phyloP scores from a whole-genome alignment of 1,140 invertebrate species.

The Oryctes rhinoceros region DNA sequence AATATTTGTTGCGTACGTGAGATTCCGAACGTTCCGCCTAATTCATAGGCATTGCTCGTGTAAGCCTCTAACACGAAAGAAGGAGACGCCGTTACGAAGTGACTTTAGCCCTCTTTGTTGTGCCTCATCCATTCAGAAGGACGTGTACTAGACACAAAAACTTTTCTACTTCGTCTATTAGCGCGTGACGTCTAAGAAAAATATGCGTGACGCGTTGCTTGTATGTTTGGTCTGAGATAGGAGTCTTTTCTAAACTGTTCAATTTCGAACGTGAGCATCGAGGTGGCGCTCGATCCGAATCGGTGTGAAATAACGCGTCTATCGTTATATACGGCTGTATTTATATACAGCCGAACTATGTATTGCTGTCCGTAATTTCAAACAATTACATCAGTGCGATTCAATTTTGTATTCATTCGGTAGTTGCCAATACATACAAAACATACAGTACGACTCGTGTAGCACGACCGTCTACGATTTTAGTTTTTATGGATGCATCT shows the following conservation, averaged over 20 bases:
- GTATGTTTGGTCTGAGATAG: conserved; percentile 21
- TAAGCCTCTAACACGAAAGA: neutral
- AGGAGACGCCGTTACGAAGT: neutral
- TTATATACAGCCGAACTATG: neutral
- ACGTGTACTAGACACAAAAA: neutral
- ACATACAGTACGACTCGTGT: neutral
- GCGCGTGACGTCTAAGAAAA: conserved; percentile 15
- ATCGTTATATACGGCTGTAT: no score
- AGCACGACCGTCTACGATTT: no score
- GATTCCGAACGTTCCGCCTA: conserved; percentile 29
- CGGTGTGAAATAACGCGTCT: conserved; percentile 3
- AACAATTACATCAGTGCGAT: conserved; percentile 30
- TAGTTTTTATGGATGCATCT: no score
- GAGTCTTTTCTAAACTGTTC: neutral
- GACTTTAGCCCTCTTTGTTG: neutral
- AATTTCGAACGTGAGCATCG: neutral
- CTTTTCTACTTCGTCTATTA: neutral
- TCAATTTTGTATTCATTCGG: conserved; percentile 9
- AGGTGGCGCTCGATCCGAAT: neutral
- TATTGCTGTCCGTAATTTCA: neutral
- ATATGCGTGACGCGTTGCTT: conserved; percentile 27
- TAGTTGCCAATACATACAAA: neutral
- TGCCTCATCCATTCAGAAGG: conserved; percentile 1
- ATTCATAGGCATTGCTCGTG: conserved; percentile 31
- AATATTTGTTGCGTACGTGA: conserved; percentile 26